These are phyloP conservation scores for Strigamia maritima DNA, from an alignment of 2,888 invertebrate species.

Conservation along the genomic window DNA sequence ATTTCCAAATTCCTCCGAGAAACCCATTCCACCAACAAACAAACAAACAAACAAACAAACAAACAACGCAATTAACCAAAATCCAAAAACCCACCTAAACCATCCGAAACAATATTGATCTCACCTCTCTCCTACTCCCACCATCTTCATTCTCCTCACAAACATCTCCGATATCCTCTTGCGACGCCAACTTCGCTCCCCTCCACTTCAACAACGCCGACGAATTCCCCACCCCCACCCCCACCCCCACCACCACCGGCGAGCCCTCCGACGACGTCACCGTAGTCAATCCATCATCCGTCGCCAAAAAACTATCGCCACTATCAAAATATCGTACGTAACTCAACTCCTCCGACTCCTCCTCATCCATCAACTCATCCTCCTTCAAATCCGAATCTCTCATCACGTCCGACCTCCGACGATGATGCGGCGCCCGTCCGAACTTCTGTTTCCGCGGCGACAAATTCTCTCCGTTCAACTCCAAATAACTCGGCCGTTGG, in stretches of 20 bases:
- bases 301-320: not conserved
- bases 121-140: not conserved
- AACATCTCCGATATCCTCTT: not conserved
- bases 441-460: conserved; percentile 32
- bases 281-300: conserved; percentile 6
- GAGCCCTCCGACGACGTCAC: conserved; percentile 31
- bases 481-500: conserved; percentile 20
- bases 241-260: not conserved
- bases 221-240: not conserved
- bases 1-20: too few relatives aligned
- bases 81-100: too few relatives aligned
- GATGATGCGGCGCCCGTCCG: not conserved
- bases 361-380: not conserved
- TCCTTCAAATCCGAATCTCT: not conserved
- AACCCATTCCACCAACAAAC: too few relatives aligned
- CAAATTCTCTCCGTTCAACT: not conserved
- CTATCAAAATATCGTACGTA: not conserved
- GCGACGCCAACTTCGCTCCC: conserved; percentile 58
- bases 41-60: too few relatives aligned
- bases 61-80: too few relatives aligned
- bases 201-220: conserved; percentile 68
- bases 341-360: not conserved
- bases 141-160: not conserved
- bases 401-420: too few relatives aligned
- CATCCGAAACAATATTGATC: not conserved